Conservation (phyloP, 1,140 invertebrate genomes). For the Rhopalosiphum maidis region DNA sequence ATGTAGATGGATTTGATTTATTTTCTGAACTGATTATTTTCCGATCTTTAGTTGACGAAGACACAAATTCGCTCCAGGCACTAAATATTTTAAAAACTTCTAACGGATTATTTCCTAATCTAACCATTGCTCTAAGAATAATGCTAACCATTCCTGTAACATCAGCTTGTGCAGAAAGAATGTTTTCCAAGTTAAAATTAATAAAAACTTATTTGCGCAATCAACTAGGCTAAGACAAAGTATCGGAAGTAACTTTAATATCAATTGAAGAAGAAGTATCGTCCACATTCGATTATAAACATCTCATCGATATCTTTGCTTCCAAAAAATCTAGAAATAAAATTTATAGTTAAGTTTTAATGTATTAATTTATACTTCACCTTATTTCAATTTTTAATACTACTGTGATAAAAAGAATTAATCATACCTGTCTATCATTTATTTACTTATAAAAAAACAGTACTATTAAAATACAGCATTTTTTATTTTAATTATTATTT, state of each 20-base stretch:
- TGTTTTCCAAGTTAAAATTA: neutral
- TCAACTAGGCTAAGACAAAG: neutral
- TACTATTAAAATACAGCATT: too few relatives aligned
- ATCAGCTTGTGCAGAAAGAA: neutral
- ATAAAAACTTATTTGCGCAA: neutral
- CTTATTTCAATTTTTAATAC: neutral
- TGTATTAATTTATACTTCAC: neutral
- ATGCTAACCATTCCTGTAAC: neutral
- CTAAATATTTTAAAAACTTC: neutral
- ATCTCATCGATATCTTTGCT: neutral
- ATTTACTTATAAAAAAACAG: too few relatives aligned
- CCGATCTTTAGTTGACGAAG: neutral
- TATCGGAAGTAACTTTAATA: neutral
- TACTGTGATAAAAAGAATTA: too few relatives aligned
- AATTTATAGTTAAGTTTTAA: neutral
- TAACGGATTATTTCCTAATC: neutral
- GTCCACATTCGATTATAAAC: neutral
- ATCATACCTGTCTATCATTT: too few relatives aligned
- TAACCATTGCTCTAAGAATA: neutral
- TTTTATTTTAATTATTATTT: too few relatives aligned
- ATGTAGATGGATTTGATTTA: neutral
- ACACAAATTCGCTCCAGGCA: neutral
- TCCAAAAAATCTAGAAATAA: neutral
- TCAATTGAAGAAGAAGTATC: neutral
- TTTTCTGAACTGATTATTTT: slow-evolving; percentile 4